These are phyloP conservation scores for Okamejei kenojei DNA, from an alignment of 2,797 vertebrate species.

Conservation along the genomic window DNA sequence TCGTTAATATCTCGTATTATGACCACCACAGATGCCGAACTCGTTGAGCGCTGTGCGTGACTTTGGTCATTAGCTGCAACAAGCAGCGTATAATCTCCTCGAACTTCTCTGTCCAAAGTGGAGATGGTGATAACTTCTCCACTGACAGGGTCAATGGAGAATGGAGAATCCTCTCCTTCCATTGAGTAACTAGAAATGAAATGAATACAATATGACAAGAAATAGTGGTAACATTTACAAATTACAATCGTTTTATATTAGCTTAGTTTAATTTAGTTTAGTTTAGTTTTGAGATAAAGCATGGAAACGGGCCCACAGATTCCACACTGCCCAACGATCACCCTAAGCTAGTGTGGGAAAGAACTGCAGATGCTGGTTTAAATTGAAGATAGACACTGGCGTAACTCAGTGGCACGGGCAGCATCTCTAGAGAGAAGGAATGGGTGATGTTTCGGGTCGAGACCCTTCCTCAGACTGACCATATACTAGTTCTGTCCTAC, in stretches of 20 bases:
- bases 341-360: too few species aligned
- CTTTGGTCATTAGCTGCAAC: constrained; percentile 55
- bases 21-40: constrained; percentile 55
- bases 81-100: constrained; percentile 53
- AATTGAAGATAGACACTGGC: too few species aligned
- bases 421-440: too few species aligned
- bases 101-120: constrained; percentile 58
- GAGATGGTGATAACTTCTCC: constrained; percentile 58
- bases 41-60: constrained; percentile 53
- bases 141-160: constrained; percentile 58
- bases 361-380: too few species aligned
- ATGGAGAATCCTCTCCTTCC: constrained; percentile 49
- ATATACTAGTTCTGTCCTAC: too few species aligned
- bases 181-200: constrained; percentile 55
- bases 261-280: too few species aligned
- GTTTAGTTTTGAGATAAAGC: too few species aligned
- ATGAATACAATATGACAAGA: not conserved
- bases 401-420: too few species aligned
- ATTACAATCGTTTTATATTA: not conserved
- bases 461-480: too few species aligned
- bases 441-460: too few species aligned
- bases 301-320: too few species aligned
- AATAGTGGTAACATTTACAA: not conserved
- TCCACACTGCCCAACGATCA: too few species aligned
- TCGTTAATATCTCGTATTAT: constrained; percentile 62